Base-by-base conservation (phyloP, 2,797 vertebrate genomes). In the Syndactyla subalaris region DNA sequence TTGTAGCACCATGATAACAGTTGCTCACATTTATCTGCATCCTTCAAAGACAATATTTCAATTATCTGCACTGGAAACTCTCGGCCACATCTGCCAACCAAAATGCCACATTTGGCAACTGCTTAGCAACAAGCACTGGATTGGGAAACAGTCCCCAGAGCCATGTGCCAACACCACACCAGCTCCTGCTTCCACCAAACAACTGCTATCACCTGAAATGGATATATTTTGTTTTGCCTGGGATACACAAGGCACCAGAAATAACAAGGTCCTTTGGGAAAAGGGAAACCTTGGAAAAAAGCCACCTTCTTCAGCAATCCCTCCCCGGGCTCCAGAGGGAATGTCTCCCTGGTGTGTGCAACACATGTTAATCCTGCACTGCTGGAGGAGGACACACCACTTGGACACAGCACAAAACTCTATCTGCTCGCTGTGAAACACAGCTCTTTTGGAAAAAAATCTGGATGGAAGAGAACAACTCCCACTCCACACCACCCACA, bases 221-320 rank as follows among this genome's bases (percentile, higher is more conserved):
- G 9, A 36, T 39, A 0, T 41, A 14, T 76, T 85, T 89, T 91
- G 24, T 36, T 83, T 49, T 75, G 72, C 36, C 68, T 61, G 54
- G 81, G 79, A 92, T 62, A 84, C 39, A 32, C 17, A 18, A 80
- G 45, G 30, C 85, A 88, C 59, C 51, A 90, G 80, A 76, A 96
- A 86, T 87, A 93, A 90, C 62, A 93, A 88, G 93, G 23, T 89
- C 85, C 85, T 76, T 17, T 80, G 88, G 73, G 92, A 92, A 73
- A 84, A 90, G 38, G 30, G 52, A 93, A 91, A 79, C 58, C 76
- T 93, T 93, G 83, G 55, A 88, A 87, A 61, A 83, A 94, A 91
- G 78, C 58, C 0, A 2, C 67, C 52, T 75, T 34, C 82, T 88
- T 66, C 77, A 89, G 83, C 91, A 90, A 52, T 23, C 30, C 22